Percentiles rank a stretch among this genome's conserved stretches.
Conservation (phyloP, 2,113 vertebrate genomes). For the Machaerirhynchus nigripectus region DNA sequence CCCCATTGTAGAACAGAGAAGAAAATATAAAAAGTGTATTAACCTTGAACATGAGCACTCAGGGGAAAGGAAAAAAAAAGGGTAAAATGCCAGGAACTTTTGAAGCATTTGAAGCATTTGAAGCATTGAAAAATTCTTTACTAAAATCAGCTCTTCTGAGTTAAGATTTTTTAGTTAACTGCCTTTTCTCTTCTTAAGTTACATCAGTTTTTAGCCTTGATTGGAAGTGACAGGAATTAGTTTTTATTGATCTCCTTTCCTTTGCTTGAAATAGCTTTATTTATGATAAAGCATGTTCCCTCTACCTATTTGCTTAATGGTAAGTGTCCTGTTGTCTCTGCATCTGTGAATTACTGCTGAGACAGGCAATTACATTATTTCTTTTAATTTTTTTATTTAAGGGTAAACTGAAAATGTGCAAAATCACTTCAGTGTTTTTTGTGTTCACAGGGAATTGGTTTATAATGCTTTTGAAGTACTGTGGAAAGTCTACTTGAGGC, state of each 20-base stretch:
- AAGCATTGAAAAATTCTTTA: background rate
- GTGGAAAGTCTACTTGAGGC: background rate
- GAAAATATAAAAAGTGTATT: background rate
- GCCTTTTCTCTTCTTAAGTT: slow-evolving; percentile 19
- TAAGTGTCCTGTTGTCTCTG: slow-evolving; percentile 2
- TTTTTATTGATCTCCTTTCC: slow-evolving; percentile 56
- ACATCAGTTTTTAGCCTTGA: slow-evolving; percentile 34
- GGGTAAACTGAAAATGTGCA: background rate
- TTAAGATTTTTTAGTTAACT: background rate
- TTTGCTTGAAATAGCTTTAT: slow-evolving; percentile 59
- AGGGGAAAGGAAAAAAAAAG: background rate
- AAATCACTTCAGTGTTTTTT: background rate
- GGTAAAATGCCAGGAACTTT: background rate
- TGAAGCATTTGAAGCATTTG: background rate
- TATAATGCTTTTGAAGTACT: background rate
- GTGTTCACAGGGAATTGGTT: background rate
- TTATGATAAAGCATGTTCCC: slow-evolving; percentile 38
- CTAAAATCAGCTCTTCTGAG: background rate
- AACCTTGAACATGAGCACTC: background rate
- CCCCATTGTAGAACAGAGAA: background rate
- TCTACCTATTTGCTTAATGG: background rate
- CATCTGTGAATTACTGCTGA: background rate
- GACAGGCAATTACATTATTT: background rate
- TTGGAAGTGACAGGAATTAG: slow-evolving; percentile 50
- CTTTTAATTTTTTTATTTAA: background rate